These are phyloP conservation scores for Epizoanthus stellaris DNA, from an alignment of 92 coral and sea anemone species.

Conservation along the genomic window DNA sequence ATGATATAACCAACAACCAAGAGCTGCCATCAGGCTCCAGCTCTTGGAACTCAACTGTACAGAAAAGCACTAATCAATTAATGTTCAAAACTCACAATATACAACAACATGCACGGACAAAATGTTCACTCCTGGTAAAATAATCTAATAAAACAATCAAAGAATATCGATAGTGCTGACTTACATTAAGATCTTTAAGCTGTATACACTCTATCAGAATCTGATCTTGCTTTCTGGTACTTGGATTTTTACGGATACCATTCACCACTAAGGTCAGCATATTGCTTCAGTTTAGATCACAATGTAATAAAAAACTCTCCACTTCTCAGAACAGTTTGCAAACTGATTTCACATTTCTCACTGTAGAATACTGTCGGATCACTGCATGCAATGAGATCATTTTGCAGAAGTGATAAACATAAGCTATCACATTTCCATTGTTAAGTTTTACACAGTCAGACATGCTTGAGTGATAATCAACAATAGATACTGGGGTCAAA, in stretches of 20 bases:
- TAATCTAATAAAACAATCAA: too few species aligned
- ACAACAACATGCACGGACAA: background rate
- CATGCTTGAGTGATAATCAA: slow-evolving; percentile 17
- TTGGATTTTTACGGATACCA: background rate
- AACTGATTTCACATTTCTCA: background rate
- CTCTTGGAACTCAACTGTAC: too few species aligned
- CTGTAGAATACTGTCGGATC: background rate
- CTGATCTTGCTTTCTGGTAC: background rate
- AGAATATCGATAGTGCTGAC: too few species aligned
- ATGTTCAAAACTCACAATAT: too few species aligned
- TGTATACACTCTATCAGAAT: slow-evolving; percentile 3
- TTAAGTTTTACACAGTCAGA: background rate
- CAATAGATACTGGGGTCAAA: background rate
- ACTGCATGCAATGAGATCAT: background rate
- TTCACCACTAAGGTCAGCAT: slow-evolving; percentile 9
- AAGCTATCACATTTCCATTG: background rate
- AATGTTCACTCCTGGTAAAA: too few species aligned
- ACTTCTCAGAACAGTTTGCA: too few species aligned
- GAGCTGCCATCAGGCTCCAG: too few species aligned
- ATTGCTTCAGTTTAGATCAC: background rate
- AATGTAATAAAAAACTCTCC: too few species aligned
- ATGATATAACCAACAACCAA: too few species aligned
- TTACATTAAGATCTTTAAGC: slow-evolving; percentile 1
- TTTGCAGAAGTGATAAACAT: background rate
- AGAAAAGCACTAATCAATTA: too few species aligned